Conservation (phyloP, 1,140 invertebrate species). For the Trichonephila inaurata region DNA sequence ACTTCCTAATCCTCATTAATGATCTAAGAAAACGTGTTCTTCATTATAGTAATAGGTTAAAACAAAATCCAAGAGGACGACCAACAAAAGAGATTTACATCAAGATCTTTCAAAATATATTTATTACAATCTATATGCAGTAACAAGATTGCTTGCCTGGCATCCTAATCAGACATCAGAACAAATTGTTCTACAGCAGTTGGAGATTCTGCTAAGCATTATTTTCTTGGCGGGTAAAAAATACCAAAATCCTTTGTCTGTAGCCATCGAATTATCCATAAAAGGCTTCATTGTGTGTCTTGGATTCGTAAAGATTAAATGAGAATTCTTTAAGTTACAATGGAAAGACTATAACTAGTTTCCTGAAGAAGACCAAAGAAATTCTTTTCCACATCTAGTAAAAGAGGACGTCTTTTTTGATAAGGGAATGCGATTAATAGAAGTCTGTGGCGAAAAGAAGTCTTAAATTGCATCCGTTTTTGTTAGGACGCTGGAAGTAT, state of each 20-base stretch:
- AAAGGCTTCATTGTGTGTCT: neutral
- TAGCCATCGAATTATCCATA: neutral
- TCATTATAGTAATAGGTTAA: no score
- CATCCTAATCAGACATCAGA: neutral
- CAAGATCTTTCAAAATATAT: no score
- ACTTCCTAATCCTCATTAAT: no score
- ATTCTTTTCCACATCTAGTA: neutral
- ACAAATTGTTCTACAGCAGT: neutral
- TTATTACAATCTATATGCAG: no score
- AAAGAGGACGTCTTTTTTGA: neutral
- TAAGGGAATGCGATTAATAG: neutral
- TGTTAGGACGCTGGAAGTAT: neutral
- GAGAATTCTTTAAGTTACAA: neutral
- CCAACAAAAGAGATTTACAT: no score
- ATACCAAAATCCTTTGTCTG: neutral
- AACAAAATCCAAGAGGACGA: no score
- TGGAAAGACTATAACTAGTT: conserved; percentile 13
- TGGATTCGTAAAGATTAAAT: conserved; percentile 14
- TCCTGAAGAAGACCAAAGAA: neutral
- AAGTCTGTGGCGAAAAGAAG: neutral
- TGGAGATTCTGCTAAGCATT: neutral
- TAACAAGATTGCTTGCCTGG: neutral
- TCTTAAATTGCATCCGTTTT: neutral
- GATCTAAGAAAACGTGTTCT: no score
- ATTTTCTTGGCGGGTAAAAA: neutral